These are phyloP conservation scores for Mobula hypostoma DNA, from an alignment of 2,113 vertebrate species.

Conservation along the genomic window DNA sequence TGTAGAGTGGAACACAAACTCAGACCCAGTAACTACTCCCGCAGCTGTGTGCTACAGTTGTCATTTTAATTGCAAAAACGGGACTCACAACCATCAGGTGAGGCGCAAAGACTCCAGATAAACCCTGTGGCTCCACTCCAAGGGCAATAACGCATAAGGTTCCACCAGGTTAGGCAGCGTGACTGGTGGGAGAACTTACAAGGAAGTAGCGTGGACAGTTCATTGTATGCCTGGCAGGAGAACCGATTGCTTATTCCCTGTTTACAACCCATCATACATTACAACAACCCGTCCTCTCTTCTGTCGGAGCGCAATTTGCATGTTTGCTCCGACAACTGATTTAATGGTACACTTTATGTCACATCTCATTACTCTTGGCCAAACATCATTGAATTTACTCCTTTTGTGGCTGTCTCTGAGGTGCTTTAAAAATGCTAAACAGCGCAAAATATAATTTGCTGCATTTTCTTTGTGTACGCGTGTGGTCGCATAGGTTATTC, in stretches of 20 bases:
- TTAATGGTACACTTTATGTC: slow-evolving; percentile 51
- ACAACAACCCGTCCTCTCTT: neutral
- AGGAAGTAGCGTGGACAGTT: neutral
- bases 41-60: neutral
- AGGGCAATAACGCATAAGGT: neutral
- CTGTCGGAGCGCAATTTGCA: neutral
- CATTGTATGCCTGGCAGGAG: neutral
- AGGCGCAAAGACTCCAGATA: neutral
- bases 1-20: neutral
- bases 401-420: slow-evolving; percentile 51
- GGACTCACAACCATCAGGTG: too few species aligned
- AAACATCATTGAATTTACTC: slow-evolving; percentile 58
- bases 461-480: neutral
- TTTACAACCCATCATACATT: slow-evolving; percentile 21
- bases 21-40: neutral
- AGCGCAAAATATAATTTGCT: neutral
- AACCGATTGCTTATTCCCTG: neutral
- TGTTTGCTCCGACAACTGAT: slow-evolving; percentile 6
- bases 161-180: neutral
- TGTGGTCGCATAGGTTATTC: slow-evolving; percentile 41
- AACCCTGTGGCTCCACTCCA: neutral
- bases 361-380: slow-evolving; percentile 51
- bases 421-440: slow-evolving; percentile 52
- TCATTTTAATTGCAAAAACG: neutral
- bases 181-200: neutral